Base-by-base conservation (phyloP, 2,113 vertebrate genomes). In the Aplodontia rufa region DNA sequence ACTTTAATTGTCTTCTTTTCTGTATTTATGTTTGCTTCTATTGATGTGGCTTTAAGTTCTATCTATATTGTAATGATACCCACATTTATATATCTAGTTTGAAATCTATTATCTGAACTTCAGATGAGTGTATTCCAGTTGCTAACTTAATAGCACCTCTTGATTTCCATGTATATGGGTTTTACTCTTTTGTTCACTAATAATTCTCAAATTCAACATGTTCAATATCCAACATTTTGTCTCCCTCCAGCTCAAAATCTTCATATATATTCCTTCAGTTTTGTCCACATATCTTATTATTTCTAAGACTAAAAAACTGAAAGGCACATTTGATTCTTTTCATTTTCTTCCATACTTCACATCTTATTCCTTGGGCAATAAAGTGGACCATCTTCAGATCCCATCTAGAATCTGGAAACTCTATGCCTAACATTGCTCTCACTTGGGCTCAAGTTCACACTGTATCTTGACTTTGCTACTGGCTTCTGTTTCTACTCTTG, bases 391-490 rank as follows among this genome's bases (percentile, higher is more conserved):
- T 58, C 16, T n/a, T 37, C 51, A 37, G 32, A 72, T 53, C 35
- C 62, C 71, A 71, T 64, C 37, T 20, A 45, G 53, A 32, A 40
- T 74, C 17, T 42, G 79, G 62, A 37, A 3, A 55, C 6, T 16
- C 49, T 64, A 37, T 37, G 30, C 32, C 30, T n/a, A 3, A 45
- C 26, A 13, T 3, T 24, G 40, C 42, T 68, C 32, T 40, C n/a
- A 14, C 17, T 0, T 4, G 32, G 24, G 12, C 7, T 26, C 26
- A 2, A 22, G 11, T 8, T 37, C 14, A 47, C 24, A 32, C 45
- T 17, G 1, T 17, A 9, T n/a, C 24, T 26, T 28, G 32, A 35
- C 42, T 62, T 78, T 72, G 20, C 17, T 64, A 24, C 22, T 47
- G 76, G n/a, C 17, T 88, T 66, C 30, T n/a, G 47, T 47, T 20